Evolutionary conservation across 2,888 invertebrate species (phyloP), one percentile per base, ranked within the genome.

Genomic region (Chalcis sispes): DNA sequence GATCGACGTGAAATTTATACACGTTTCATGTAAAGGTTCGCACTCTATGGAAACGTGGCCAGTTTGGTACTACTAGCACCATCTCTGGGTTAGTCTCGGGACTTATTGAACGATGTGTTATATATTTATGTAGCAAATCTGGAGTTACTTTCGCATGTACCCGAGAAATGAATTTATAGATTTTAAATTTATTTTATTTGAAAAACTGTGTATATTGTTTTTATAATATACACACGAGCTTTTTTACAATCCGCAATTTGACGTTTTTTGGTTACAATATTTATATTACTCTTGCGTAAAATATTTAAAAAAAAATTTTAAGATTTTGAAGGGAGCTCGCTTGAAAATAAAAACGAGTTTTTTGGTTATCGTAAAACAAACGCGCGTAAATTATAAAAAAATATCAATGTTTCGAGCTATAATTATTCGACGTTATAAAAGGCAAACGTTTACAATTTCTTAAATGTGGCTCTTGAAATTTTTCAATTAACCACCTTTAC

Each of bases 321-420:
- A 18, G 56, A n/a, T n/a, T n/a, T n/a, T n/a, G n/a, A n/a, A n/a
- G n/a, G n/a, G n/a, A n/a, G n/a, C n/a, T n/a, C n/a, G n/a, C n/a
- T n/a, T n/a, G n/a, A n/a, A n/a, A n/a, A n/a, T n/a, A n/a, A n/a
- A n/a, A n/a, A n/a, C n/a, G n/a, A n/a, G n/a, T n/a, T n/a, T n/a
- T n/a, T n/a, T n/a, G n/a, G n/a, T n/a, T n/a, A n/a, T 64, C 59
- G 59, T 40, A 23, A 40, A 59, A 59, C n/a, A 59, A 54, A 10
- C 36, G 50, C 13, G 18, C 64, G 18, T 64, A 64, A 64, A 64
- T 48, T 29, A 48, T 0, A 2, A 18, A 29, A 13, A 29, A 64
- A 64, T 64, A 64, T 64, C 50, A 5, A 25, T n/a, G 61, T n/a
- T 46, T 42, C n/a, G 27, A 5, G 29, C 20, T 50, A 50, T 64